Evolutionary conservation across 2,888 invertebrate genomes (phyloP), one percentile per base, ranked within the genome.

Genomic region (Drosophila picticornis): DNA sequence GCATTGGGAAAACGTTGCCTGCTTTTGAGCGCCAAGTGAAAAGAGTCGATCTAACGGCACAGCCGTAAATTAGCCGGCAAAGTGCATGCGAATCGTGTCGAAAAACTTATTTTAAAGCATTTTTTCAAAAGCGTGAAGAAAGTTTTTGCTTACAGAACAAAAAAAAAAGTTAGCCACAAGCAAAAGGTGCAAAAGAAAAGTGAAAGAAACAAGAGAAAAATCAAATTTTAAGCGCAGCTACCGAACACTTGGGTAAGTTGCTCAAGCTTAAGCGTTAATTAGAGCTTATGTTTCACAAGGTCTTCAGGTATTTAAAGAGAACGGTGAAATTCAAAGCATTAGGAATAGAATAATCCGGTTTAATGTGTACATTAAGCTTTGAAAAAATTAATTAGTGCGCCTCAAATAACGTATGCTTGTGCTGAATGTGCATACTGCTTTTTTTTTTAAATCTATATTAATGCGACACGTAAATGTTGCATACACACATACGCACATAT

Each of bases 1-100:
- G 29, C 38, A 64, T 51, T 58, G 29, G 13, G 48, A 55, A 67
- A 64, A 46, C 64, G 46, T 77, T 65, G 77, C 61, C 48, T 68
- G 50, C 64, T 68, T 78, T 80, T 72, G 38, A 78, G 78, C 78
- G 81, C 81, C 43, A 81, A 77, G 48, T 19, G 31, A 64, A 67
- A 62, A 43, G 34, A n/a, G 48, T 29, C 51, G 51, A 76, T 61
- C 75, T 56, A 50, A 50, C 50, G 19, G 29, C 52, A 27, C 59
- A 13, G 22, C 51, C 59, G 32, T 40, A n/a, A n/a, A 52, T 43
- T 46, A 58, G 67, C 81, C 81, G 81, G 81, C 61, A 72, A 78
- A 58, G 32, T 76, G 72, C 66, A 76, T 40, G 50, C 34, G 50
- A 36, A 46, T 34, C 25, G 57, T 52, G 34, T 34, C 22, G 6